phyloP scores from a whole-genome alignment of 2,888 invertebrate species.

The Caenorhabditis angaria region DNA sequence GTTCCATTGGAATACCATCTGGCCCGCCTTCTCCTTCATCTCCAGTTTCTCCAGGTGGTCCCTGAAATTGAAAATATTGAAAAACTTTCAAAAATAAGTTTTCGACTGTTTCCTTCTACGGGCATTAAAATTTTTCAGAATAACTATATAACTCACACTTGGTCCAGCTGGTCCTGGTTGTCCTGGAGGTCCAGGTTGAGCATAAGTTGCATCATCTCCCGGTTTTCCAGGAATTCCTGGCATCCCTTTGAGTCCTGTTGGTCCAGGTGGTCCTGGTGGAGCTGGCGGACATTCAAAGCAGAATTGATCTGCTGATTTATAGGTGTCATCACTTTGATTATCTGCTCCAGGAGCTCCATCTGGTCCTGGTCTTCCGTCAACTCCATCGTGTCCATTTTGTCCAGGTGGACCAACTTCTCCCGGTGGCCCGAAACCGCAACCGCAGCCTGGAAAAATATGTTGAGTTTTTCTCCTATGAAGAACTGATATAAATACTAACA shows the following conservation, averaged over 20 bases:
- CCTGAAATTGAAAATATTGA: no score
- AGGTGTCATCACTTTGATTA: constrained; percentile 29
- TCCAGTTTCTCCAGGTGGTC: constrained; percentile 53
- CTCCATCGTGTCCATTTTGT: constrained; percentile 48
- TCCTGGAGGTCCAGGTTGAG: constrained; percentile 42
- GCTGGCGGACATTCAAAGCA: constrained; percentile 58
- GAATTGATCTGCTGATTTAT: constrained; percentile 44
- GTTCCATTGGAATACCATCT: constrained; percentile 51
- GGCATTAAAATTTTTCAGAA: neutral
- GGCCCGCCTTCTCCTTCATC: constrained; percentile 55
- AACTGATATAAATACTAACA: constrained; percentile 9
- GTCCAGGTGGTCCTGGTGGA: constrained; percentile 48
- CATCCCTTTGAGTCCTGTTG: constrained; percentile 50
- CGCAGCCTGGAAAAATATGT: constrained; percentile 50
- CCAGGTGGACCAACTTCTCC: constrained; percentile 51
- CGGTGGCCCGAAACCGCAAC: constrained; percentile 59
- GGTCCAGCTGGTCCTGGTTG: constrained; percentile 46
- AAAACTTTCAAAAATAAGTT: neutral
- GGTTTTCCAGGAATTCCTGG: constrained; percentile 43
- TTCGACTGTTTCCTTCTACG: no score
- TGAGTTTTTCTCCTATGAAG: neutral
- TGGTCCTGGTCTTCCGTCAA: constrained; percentile 41
- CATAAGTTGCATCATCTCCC: constrained; percentile 41
- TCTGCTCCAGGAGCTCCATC: constrained; percentile 47
- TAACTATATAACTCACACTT: constrained; percentile 20